A percentile compares a stretch with the other conserved stretches of the same genome.
phyloP scores from a whole-genome alignment of 2,888 invertebrate genomes.

The Sceliomorpha sp. region DNA sequence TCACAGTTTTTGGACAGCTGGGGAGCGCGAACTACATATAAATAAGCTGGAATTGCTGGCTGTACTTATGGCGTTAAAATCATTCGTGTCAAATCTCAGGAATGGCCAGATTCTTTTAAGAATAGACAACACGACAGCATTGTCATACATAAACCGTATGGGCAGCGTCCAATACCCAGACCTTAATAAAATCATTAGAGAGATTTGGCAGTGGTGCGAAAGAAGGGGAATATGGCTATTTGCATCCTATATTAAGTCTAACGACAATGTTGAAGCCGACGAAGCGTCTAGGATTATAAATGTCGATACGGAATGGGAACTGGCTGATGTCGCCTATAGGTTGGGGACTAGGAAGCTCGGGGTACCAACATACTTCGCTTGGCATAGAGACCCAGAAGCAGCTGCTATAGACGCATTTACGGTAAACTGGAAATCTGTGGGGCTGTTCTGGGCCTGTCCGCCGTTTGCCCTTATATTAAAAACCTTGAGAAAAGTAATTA shows the following conservation, averaged over 20 bases:
- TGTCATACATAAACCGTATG: no score
- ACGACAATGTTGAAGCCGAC: slow-evolving; percentile 16
- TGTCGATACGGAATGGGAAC: slow-evolving; percentile 52
- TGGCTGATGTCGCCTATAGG: slow-evolving; percentile 27
- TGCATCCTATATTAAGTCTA: no score
- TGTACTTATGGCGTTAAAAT: background rate
- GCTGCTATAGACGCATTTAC: slow-evolving; percentile 39
- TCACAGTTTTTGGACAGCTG: slow-evolving; percentile 21
- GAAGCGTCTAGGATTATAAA: no score
- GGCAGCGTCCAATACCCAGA: no score
- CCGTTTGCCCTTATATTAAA: no score
- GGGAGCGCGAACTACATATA: background rate
- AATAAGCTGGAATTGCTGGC: slow-evolving; percentile 12
- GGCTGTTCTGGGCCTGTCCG: slow-evolving; percentile 55
- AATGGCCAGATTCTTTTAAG: slow-evolving; percentile 2
- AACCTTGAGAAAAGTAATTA: no score
- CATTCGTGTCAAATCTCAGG: background rate
- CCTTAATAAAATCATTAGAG: no score
- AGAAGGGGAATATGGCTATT: no score
- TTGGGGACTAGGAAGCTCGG: slow-evolving; percentile 28
- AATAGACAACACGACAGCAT: slow-evolving; percentile 5
- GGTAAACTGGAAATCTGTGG: slow-evolving; percentile 15
- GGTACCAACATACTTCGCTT: slow-evolving; percentile 19
- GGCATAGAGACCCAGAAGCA: no score
- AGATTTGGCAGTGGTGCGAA: no score